phyloP scores from a whole-genome alignment of 2,797 vertebrate genomes.

The Anguilla megastoma region DNA sequence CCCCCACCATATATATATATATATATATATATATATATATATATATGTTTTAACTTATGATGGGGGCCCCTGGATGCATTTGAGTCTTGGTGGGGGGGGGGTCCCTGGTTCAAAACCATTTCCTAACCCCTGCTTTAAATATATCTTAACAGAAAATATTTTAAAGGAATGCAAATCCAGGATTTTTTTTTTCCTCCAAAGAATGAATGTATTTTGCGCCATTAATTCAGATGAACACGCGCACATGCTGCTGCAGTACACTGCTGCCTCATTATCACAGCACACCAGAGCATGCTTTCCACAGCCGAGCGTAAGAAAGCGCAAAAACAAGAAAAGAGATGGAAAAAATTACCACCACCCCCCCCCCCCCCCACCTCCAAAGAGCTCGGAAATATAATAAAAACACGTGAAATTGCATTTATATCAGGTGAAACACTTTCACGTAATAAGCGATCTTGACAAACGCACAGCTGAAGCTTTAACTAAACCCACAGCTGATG shows the following conservation, averaged over 20 bases:
- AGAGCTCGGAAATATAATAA: background rate
- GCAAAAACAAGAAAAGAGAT: background rate
- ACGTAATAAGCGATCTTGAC: background rate
- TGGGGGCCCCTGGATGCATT: background rate
- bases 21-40: no score
- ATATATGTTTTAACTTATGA: background rate
- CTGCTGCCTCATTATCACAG: background rate
- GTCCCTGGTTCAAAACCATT: background rate
- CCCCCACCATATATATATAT: no score
- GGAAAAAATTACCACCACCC: background rate
- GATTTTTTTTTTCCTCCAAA: background rate
- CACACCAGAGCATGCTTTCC: background rate
- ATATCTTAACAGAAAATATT: background rate
- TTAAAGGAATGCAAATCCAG: background rate
- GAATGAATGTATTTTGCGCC: background rate
- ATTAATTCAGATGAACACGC: background rate
- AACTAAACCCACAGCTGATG: constrained; percentile 42
- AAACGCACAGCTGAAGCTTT: constrained; percentile 3
- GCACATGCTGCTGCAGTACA: background rate
- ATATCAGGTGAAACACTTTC: constrained; percentile 1
- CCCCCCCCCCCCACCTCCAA: background rate
- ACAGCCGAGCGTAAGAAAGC: background rate
- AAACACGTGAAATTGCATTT: constrained; percentile 9
- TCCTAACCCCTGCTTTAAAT: background rate
- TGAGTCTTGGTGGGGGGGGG: background rate